Percentiles rank a stretch among this genome's conserved stretches.
Conservation (phyloP, 2,888 invertebrate genomes). For the Rotaria sp. region DNA sequence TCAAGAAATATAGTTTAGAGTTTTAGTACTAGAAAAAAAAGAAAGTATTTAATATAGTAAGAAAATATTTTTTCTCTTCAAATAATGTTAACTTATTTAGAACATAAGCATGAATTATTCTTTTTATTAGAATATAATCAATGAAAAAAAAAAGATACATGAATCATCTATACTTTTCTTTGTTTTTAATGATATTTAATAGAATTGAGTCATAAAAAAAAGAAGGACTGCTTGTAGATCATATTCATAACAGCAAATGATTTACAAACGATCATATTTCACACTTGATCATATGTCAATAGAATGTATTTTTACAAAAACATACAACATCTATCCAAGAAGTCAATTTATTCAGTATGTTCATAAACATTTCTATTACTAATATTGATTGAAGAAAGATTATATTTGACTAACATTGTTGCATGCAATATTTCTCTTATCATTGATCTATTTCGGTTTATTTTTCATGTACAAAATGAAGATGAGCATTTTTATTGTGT, state of each 20-base stretch:
- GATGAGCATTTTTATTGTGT: neutral
- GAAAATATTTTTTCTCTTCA: neutral
- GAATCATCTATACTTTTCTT: neutral
- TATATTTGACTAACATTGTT: neutral
- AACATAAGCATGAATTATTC: too few species aligned
- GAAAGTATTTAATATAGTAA: too few species aligned
- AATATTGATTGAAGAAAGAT: neutral
- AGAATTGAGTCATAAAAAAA: neutral
- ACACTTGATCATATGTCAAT: neutral
- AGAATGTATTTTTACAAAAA: neutral
- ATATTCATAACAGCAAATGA: neutral
- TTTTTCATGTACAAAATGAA: neutral
- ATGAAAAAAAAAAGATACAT: too few species aligned
- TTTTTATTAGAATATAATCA: too few species aligned
- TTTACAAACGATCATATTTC: conserved; percentile 14
- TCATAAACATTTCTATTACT: neutral
- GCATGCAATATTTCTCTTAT: neutral
- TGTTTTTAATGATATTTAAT: neutral
- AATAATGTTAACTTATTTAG: neutral
- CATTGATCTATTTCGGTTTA: too few species aligned
- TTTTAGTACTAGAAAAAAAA: neutral
- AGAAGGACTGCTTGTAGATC: neutral
- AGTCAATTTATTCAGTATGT: neutral
- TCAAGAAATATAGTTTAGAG: neutral
- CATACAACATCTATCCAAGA: neutral